Base-by-base conservation (phyloP, 2,797 vertebrate genomes). In the Onychomys torridus region DNA sequence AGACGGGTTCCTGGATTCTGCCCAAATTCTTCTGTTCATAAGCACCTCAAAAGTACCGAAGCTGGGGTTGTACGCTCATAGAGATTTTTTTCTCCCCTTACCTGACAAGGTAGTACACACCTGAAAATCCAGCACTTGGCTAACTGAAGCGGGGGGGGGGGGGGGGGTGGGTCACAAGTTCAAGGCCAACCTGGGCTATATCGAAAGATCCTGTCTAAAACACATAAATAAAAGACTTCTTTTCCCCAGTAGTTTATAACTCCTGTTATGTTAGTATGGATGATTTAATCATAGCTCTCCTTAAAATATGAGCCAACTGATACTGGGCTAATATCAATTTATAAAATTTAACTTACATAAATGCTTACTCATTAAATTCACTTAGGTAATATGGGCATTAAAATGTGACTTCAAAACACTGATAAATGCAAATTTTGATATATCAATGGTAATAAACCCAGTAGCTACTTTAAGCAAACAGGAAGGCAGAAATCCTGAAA, bases 371-470 rank as follows among this genome's bases (percentile, higher is more conserved):
- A 43, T 71, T 91, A 43, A 93, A 23, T 34, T 78, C 17, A 77
- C 10, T 43, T 69, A 59, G 59, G 34, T 82, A 14, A 86, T 69
- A 94, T 91, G 43, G 19, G 61, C 76, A 89, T 49, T 8, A 90
- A 92, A 86, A 69, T 37, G n/a, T 89, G 23, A 13, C 88, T 96
- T 75, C 52, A 43, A 79, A 65, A 95, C 77, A 90, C 32, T 23
- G 32, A 79, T 76, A 65, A 93, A 83, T 34, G 61, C 0, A 17
- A 84, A 82, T 91, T 65, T 82, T 0, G 27, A 82, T 69, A 78
- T 8, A 29, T 63, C 77, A 86, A 67, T 78, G 63, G n/a, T 87
- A 87, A 82, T 49, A 96, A 91, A 59, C 16, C 57, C 92, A 69
- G 29, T 37, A 81, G 27, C 11, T 40, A 55, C 37, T 46, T 61